Conservation (phyloP, 1,140 invertebrate genomes). For the Meloidogyne floridensis region DNA sequence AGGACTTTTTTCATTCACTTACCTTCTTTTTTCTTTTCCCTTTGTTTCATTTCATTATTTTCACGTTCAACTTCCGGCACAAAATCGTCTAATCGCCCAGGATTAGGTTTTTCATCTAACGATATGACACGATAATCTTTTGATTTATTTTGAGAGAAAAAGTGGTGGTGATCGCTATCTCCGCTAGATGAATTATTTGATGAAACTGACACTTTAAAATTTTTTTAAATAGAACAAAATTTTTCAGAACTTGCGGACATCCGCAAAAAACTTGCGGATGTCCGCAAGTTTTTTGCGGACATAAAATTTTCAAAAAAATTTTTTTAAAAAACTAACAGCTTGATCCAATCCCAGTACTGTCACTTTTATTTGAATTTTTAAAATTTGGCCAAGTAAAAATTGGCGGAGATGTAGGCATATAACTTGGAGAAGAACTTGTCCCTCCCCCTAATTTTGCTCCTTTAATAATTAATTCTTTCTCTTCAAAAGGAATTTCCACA, state of each 20-base stretch:
- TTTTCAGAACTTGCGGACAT: neutral
- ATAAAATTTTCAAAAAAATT: too few species aligned
- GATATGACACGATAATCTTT: slow-evolving; percentile 41
- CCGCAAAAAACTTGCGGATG: too few species aligned
- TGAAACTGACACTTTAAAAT: slow-evolving; percentile 14
- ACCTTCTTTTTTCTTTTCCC: neutral
- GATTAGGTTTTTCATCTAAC: slow-evolving; percentile 36
- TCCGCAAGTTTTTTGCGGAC: too few species aligned
- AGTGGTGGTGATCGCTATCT: slow-evolving; percentile 7
- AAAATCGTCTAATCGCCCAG: slow-evolving; percentile 39
- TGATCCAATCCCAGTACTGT: slow-evolving; percentile 25
- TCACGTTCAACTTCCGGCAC: slow-evolving; percentile 35
- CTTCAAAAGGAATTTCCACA: slow-evolving; percentile 24
- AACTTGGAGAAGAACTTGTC: neutral
- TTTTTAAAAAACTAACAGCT: slow-evolving; percentile 2
- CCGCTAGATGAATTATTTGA: slow-evolving; percentile 16
- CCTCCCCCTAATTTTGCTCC: neutral
- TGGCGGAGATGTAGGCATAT: neutral
- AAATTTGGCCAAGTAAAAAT: slow-evolving; percentile 15
- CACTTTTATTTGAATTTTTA: slow-evolving; percentile 16
- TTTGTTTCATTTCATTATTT: neutral
- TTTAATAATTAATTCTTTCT: neutral
- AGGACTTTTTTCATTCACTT: neutral
- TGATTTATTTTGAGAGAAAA: neutral
- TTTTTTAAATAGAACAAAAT: neutral